Conservation (phyloP, 2,888 invertebrate genomes). For the Ennomos fuscantarius region DNA sequence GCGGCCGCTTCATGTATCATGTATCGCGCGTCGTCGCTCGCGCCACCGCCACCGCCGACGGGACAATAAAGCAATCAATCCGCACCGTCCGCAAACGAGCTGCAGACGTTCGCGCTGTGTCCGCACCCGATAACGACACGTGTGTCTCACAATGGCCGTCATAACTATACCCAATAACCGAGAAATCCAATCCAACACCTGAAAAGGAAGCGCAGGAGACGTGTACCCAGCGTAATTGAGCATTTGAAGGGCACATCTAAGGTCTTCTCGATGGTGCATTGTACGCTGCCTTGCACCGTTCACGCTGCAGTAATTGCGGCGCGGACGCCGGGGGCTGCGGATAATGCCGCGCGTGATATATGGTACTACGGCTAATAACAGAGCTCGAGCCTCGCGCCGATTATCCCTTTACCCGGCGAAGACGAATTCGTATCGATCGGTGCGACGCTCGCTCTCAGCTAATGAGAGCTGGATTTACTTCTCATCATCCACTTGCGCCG, state of each 20-base stretch:
- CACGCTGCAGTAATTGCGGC: slow-evolving; percentile 73
- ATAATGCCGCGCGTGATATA: slow-evolving; percentile 81
- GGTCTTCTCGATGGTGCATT: slow-evolving; percentile 64
- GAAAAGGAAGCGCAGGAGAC: slow-evolving; percentile 36
- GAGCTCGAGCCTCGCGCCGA: slow-evolving; percentile 70
- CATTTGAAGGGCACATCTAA: slow-evolving; percentile 44
- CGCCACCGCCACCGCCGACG: slow-evolving; percentile 54
- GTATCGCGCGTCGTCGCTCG: slow-evolving; percentile 71
- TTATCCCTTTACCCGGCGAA: slow-evolving; percentile 80
- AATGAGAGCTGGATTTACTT: slow-evolving; percentile 82
- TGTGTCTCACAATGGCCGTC: slow-evolving; percentile 51
- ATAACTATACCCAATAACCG: slow-evolving; percentile 39
- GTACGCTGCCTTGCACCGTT: slow-evolving; percentile 62
- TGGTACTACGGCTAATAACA: slow-evolving; percentile 83
- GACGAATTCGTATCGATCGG: slow-evolving; percentile 80
- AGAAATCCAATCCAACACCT: slow-evolving; percentile 30
- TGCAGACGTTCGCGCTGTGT: slow-evolving; percentile 51
- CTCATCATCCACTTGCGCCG: slow-evolving; percentile 83
- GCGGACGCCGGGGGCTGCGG: slow-evolving; percentile 77
- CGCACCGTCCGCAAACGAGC: slow-evolving; percentile 67
- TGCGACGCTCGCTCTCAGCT: slow-evolving; percentile 75
- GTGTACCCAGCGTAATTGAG: slow-evolving; percentile 38
- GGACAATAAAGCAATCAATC: slow-evolving; percentile 84
- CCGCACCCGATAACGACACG: slow-evolving; percentile 50
- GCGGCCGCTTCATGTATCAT: slow-evolving; percentile 79